These are phyloP conservation scores for Ceriagrion tenellum DNA, from an alignment of 2,888 invertebrate species.

Conservation along the genomic window DNA sequence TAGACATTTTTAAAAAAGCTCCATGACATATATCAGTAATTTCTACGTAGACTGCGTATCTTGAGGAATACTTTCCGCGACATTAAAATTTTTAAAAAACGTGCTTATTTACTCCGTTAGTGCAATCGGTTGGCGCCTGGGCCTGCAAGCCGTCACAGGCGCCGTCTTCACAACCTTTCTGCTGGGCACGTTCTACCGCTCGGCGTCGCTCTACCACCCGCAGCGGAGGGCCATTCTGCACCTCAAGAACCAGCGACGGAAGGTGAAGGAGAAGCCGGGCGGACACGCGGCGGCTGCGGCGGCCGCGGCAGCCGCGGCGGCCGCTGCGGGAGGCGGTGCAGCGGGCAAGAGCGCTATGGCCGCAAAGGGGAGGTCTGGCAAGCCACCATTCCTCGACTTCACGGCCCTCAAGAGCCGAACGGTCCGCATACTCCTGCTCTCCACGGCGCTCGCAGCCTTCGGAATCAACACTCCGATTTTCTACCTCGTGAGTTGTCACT, in stretches of 20 bases:
- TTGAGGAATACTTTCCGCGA: too few relatives aligned
- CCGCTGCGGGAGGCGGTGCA: conserved; percentile 7
- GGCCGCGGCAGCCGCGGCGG: conserved; percentile 44
- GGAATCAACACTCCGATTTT: conserved; percentile 93
- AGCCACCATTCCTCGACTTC: conserved; percentile 92
- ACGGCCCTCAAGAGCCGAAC: conserved; percentile 91
- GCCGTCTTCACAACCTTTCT: conserved; percentile 90
- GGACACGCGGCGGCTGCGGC: conserved; percentile 81
- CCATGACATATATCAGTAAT: too few relatives aligned
- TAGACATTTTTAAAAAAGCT: too few relatives aligned
- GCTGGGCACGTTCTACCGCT: conserved; percentile 92
- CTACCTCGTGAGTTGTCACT: conserved; percentile 81
- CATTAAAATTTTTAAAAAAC: too few relatives aligned
- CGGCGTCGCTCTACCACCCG: conserved; percentile 93
- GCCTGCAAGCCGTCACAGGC: conserved; percentile 92
- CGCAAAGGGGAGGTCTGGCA: conserved; percentile 72
- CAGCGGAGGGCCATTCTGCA: conserved; percentile 92
- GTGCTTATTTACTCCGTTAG: conserved; percentile 78
- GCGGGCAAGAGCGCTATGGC: conserved; percentile 13
- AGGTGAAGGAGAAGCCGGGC: conserved; percentile 89
- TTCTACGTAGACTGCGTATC: too few relatives aligned
- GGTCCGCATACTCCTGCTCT: conserved; percentile 89
- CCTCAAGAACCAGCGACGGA: conserved; percentile 92
- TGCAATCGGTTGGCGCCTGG: conserved; percentile 89
- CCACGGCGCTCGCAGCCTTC: conserved; percentile 89